A percentile compares a stretch with the other conserved stretches of the same genome.
Evolutionary conservation across 2,113 vertebrate species (phyloP).

Genomic region (Caranx ignobilis): DNA sequence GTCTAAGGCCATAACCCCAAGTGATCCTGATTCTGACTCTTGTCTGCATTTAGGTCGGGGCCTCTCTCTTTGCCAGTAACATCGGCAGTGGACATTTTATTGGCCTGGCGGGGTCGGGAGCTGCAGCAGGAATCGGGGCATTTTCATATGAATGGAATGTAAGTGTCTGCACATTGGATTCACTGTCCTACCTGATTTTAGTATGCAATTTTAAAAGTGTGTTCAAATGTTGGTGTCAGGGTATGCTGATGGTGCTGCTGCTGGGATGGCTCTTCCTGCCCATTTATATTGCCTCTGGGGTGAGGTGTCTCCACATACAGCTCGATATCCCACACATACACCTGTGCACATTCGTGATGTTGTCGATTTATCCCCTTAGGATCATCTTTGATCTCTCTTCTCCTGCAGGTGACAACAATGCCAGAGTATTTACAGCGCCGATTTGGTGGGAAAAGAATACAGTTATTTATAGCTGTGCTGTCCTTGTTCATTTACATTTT

Average conservation of each 20-base stretch:
- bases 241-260: slow-evolving; percentile 91
- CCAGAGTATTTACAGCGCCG: slow-evolving; percentile 92
- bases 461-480: slow-evolving; percentile 90
- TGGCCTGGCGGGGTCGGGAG: slow-evolving; percentile 94
- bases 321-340: neutral
- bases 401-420: slow-evolving; percentile 94
- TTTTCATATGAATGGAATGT: slow-evolving; percentile 95
- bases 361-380: neutral
- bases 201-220: neutral
- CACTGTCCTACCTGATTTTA: neutral
- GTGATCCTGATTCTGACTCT: neutral
- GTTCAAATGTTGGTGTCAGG: slow-evolving; percentile 78
- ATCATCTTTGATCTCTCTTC: neutral
- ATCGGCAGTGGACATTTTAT: slow-evolving; percentile 98
- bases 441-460: slow-evolving; percentile 93
- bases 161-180: slow-evolving; percentile 46
- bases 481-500: slow-evolving; percentile 98
- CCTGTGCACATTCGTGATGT: neutral
- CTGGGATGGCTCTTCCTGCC: slow-evolving; percentile 96
- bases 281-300: slow-evolving; percentile 94
- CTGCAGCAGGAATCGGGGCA: slow-evolving; percentile 90
- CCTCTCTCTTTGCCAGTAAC: slow-evolving; percentile 97
- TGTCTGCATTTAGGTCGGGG: slow-evolving; percentile 87
- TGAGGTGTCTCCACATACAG: slow-evolving; percentile 72
- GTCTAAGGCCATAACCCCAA: neutral